Base-by-base conservation (phyloP, 2,113 vertebrate genomes). In the Hemiprocne comata region DNA sequence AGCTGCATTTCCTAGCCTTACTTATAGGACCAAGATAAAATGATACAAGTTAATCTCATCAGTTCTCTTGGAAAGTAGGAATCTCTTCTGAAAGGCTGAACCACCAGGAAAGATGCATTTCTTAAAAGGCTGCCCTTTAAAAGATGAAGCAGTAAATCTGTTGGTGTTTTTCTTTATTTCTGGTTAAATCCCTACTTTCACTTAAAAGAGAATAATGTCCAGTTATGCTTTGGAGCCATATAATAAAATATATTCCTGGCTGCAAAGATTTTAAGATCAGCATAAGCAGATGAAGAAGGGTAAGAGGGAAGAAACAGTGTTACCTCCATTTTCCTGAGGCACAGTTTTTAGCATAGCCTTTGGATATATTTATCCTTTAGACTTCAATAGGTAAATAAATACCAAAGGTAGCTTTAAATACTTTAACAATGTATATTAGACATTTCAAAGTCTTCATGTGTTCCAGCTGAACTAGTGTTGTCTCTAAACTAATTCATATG, bases 1-100 rank as follows among this genome's bases (percentile, higher is more conserved):
- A 86, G 82, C 65, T 93, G 40, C 75, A 55, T 90, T 92, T 96
- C 74, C 61, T 90, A 80, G 55, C 60, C 51, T 90, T 80, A 28
- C 42, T 55, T 86, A 50, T 33, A 88, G 75, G 87, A 93, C 44
- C 48, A 67, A 90, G 33, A 66, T 24, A 73, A 91, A 91, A 90
- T 44, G 13, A 74, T 18, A 62, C 13, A 84, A 81, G 23, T 70
- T 71, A 36, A n/a, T 94, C 28, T 81, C 60, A 42, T 4, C 62
- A 46, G 13, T 74, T 86, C 72, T 82, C 46, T 80, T 70, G 81
- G 72, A 73, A 94, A 88, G 33, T 31, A 72, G 85, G 60, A 90
- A 74, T 83, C 55, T 71, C 55, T 80, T 84, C 82, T 86, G 75
- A 65, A 87, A 85, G 67, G 38, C 36, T 86, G 33, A 6, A 77